Base-by-base conservation (phyloP, 2,113 vertebrate species). In the Ochotona curzoniae region DNA sequence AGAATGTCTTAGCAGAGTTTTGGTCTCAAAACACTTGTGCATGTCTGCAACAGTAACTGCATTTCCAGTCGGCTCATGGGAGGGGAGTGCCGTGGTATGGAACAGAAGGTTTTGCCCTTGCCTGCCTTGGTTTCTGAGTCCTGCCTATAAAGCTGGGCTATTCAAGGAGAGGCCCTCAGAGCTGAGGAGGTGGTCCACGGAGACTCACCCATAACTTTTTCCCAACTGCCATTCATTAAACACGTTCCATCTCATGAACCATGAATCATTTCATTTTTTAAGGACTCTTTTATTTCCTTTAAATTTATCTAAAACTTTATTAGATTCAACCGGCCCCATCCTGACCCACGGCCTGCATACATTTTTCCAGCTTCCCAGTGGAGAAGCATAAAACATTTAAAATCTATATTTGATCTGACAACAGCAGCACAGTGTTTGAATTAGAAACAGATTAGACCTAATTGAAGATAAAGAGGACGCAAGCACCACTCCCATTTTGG, bases 361-460 rank as follows among this genome's bases (percentile, higher is more conserved):
- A 94, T 97, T 97, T 44, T 96, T 92, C 96, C 96, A 97, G 51
- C 97, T 97, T 97, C 96, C 97, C 96, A 95, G 28, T 1, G 92
- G 95, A 97, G 96, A 98, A 98, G 96, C 96, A 97, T 97, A 98
- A 98, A 98, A 98, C 95, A 97, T 98, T 98, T 98, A 98, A 98
- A 99, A 99, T 98, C 99, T 98, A 98, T 99, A 99, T 99, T 99
- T 99, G 99, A 99, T 98, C 98, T 99, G 98, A 99, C 98, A 98
- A 98, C 98, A 98, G 97, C 97, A 98, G 98, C 98, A 98, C 98
- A 94, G 94, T 98, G 98, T 99, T 98, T 99, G 98, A 99, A 99
- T 98, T 98, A 98, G 98, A 98, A 98, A 98, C 98, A 98, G 98
- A 99, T 99, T 99, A 99, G 98, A 99, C 98, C 98, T 99, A 98